A percentile compares a stretch with the other conserved stretches of the same genome.
Conservation (phyloP, 2,888 invertebrate species). For the Mesorhabditis sp. region DNA sequence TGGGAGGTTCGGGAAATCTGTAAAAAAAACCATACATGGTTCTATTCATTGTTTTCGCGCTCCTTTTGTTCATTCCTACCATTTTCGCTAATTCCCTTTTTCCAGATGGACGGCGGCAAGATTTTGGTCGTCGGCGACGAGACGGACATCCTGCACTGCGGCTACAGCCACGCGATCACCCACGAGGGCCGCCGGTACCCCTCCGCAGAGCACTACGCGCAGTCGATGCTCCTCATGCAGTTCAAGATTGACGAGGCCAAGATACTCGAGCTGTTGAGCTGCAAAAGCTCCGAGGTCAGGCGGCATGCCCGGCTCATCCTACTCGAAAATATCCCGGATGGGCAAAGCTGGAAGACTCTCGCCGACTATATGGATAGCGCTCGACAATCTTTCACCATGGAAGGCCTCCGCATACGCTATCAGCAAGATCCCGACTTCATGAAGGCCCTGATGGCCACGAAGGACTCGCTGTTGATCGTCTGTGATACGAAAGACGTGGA, state of each 20-base stretch:
- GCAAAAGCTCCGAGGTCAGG: conserved; percentile 38
- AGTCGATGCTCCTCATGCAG: conserved; percentile 41
- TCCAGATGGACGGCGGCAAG: conserved; percentile 43
- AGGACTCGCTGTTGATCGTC: conserved; percentile 49
- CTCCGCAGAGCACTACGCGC: conserved; percentile 51
- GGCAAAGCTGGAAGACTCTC: conserved; percentile 46
- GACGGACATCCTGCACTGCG: conserved; percentile 51
- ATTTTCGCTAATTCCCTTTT: too few species aligned
- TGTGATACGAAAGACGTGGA: conserved; percentile 49
- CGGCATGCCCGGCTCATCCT: conserved; percentile 24
- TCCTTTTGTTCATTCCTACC: too few species aligned
- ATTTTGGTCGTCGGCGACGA: conserved; percentile 54
- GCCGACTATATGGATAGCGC: conserved; percentile 40
- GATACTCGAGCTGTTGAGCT: conserved; percentile 48
- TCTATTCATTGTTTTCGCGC: too few species aligned
- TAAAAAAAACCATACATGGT: too few species aligned
- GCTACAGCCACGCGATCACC: conserved; percentile 46
- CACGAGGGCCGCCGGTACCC: conserved; percentile 51
- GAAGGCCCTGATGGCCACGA: conserved; percentile 45
- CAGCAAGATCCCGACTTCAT: conserved; percentile 52
- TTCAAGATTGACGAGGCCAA: conserved; percentile 39
- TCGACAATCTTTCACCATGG: conserved; percentile 47
- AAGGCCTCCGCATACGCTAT: conserved; percentile 43
- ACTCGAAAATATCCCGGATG: conserved; percentile 47
- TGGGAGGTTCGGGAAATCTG: too few species aligned